Evolutionary conservation across 2,113 vertebrate species (phyloP), one percentile per base, ranked within the genome.

Genomic region (Mus pahari): DNA sequence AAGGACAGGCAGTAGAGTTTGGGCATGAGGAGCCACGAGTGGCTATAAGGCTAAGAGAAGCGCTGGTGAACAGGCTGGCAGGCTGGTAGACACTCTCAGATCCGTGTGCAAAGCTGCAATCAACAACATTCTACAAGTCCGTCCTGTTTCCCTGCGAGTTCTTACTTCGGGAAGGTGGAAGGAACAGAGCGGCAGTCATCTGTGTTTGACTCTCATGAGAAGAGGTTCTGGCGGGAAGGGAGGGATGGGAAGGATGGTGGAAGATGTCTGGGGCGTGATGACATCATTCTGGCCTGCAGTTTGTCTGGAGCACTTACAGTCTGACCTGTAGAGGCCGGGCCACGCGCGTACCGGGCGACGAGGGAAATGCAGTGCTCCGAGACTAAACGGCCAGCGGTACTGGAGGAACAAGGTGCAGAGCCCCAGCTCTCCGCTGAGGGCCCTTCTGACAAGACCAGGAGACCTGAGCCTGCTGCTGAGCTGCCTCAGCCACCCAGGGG

Each of bases 51-150:
- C 96, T 96, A 89, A 95, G 83, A 94, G 92, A 95, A 83, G 96
- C 82, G 97, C 96, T 96, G 96, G 96, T 94, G 97, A 97, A 48
- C 95, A 91, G 86, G 95, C 66, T 92, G 95, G 90, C 77, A 88
- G 92, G 81, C 89, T 96, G 78, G 93, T 17, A 96, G 95, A 97
- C 33, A 71, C 93, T 89, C 94, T 93, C 93, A 86, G 84, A 62
- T 92, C 88, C 53, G 84, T 94, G 97, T 97, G 95, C 97, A 98
- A 98, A 98, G 97, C 93, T 95, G 97, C 97, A 95, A 92, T 92
- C 89, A 96, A 96, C 62, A 75, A 96, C 95, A 96, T 96, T 96
- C 94, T 96, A 28, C 0, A 89, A 92, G 89, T 95, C 93, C 93
- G 91, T 96, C 89, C 93, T 78, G 89, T 94, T 92, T 95, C 94